Evolutionary conservation across 2,797 vertebrate genomes (phyloP).

Genomic region (Aeoliscus strigatus): DNA sequence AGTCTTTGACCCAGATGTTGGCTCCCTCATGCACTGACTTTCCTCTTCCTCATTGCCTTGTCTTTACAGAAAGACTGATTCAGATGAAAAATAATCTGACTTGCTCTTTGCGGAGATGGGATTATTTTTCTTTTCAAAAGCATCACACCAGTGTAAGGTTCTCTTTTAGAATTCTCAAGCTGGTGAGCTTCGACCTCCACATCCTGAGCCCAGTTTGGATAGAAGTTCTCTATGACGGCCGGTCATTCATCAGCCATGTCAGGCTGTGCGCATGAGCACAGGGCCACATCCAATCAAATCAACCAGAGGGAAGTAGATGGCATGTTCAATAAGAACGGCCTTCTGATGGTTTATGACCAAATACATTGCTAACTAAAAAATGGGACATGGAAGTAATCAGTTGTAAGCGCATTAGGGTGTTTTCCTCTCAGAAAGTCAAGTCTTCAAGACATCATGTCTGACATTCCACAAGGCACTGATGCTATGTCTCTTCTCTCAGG

Average conservation of each 20-base stretch:
- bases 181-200: conserved; percentile 14
- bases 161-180: conserved; percentile 13
- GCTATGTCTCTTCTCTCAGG: conserved; percentile 47
- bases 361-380: neutral
- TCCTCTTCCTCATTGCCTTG: conserved; percentile 59
- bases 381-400: too few species aligned
- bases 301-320: conserved; percentile 8
- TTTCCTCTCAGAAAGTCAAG: neutral
- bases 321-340: neutral
- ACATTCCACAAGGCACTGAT: conserved; percentile 41
- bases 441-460: conserved; percentile 26
- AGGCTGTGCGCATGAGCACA: conserved; percentile 38
- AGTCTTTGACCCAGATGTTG: conserved; percentile 42
- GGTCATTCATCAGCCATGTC: conserved; percentile 22
- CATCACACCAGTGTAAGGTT: conserved; percentile 5
- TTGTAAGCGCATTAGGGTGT: too few species aligned
- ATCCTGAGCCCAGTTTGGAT: conserved; percentile 31
- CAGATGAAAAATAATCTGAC: conserved; percentile 11
- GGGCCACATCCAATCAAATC: conserved; percentile 19
- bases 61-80: conserved; percentile 24
- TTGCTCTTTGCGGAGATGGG: conserved; percentile 8
- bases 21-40: conserved; percentile 57
- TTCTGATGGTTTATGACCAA: conserved; percentile 2
- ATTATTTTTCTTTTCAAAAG: conserved; percentile 20
- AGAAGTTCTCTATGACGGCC: conserved; percentile 11